Evolutionary conservation across 1,140 invertebrate genomes (phyloP), one percentile per base, ranked within the genome.

Genomic region (Saccostrea echinata): DNA sequence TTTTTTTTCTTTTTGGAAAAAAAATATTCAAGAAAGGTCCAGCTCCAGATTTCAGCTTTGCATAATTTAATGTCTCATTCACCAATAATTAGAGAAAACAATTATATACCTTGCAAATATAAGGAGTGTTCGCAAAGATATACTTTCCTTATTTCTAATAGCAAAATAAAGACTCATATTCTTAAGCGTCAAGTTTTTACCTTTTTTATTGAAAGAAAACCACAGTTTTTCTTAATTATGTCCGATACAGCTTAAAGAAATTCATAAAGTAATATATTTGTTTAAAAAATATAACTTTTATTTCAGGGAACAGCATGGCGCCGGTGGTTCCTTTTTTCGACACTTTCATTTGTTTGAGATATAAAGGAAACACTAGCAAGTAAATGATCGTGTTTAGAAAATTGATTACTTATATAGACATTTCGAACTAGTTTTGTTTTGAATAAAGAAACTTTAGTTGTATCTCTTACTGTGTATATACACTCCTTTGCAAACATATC

Each of bases 401-500:
- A 76, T 76, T 76, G 68, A 76, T 76, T 76, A 76, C 68, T 27
- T 30, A 76, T 76, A 76, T 76, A 76, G 68, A 76, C 68, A 76
- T 76, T 43, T 76, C 11, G 27, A 76, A 76, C 68, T 76, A 76
- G 68, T 13, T 30, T 76, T 76, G 68, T 76, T 76, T 76, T 35
- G 68, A 76, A 30, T 76, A 76, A 76, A 76, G 68, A 76, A 76
- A 76, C 24, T 76, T 76, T 30, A 27, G 27, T 76, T 76, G 68
- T 76, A 76, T 76, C 24, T 76, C 27, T 76, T 76, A 11, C 68
- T 33, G 24, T 76, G 9, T 76, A 33, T 76, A 76, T 33, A 76
- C 27, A 76, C 18, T 30, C 12, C 13, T 21, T 21, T 61, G n/a
- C 13, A 61, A 21, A 61, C n/a, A 61, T 61, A 18, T 33, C 24